Base-by-base conservation (phyloP, 2,888 invertebrate genomes). In the Rhagium mordax region DNA sequence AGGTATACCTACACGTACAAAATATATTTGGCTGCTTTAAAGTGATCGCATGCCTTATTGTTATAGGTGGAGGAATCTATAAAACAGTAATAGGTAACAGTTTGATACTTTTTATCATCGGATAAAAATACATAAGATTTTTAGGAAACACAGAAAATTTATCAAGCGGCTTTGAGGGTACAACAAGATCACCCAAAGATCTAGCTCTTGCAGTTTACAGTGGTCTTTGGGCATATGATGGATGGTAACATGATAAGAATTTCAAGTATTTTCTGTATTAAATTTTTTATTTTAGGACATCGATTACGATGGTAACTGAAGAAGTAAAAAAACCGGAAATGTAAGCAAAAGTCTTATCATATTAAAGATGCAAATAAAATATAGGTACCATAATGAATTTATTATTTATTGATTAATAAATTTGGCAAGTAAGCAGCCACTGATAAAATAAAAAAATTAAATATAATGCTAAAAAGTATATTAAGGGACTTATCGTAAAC, bases 161-260 rank as follows among this genome's bases (percentile, higher is more conserved):
- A 13, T 84, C 88, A 13, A 90, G 90, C 71, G 94, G 94, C 0
- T 95, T 95, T 83, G 90, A 92, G 81, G 93, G 93, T 3, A 93
- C 94, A 21, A 92, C 91, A 0, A 89, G 87, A 0, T 91, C 90
- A 48, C 88, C 92, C 0, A 94, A 94, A 8, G 89, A 91, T 74
- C 89, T 96, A 0, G 95, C 96, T 0, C 88, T 95, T 18, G 95
- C 95, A 0, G 92, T 96, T 79, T 96, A 95, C 87, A 94, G 93
- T 70, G 95, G 95, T 0, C 89, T 96, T 0, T 96, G 96, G 96
- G 95, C 96, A 0, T 96, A 94, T 83, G 96, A 96, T 83, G 96
- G 96, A n/a, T 96, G 96, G 96, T 91, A 85, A 64, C 67, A 77
- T 78, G 48, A 49, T 72, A 57, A 33, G 16, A n/a, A 73, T 3